Base-by-base conservation (phyloP, 2,113 vertebrate genomes). In the Camarhynchus parvulus region DNA sequence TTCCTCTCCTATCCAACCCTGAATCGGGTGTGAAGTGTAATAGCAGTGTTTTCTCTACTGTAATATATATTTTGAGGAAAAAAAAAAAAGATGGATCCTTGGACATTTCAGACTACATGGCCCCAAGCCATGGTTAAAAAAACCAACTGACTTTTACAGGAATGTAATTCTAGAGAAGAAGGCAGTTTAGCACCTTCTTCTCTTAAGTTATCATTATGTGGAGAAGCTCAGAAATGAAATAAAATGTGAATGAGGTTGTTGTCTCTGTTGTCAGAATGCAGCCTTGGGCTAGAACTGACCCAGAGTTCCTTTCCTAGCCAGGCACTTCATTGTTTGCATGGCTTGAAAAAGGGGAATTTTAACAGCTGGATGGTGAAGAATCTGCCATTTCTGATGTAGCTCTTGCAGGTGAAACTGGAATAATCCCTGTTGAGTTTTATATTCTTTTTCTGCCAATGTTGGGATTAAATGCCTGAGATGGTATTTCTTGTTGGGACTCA, bases 401-500 rank as follows among this genome's bases (percentile, higher is more conserved):
- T 30, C 56, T 79, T 47, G 21, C 44, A 66, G 58, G 52, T 13
- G 13, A 20, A 7, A 9, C 87, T 73, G 37, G 10, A 52, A 39
- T 23, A 33, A 35, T 76, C 7, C 58, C 58, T 25, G n/a, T 59
- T 1, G 10, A 35, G n/a, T 59, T 59, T 59, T 35, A 37, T 25
- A 23, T 59, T 35, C 22, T 16, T 59, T 59, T 59, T 35, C 23
- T 24, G n/a, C n/a, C n/a, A 37, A 11, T 11, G n/a, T 8, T 11
- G 15, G n/a, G 15, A 59, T 35, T 35, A 37, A 59, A 35, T 59
- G n/a, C 0, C 0, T 1, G 3, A 25, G 56, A 35, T 8, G 6
- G 33, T 2, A 24, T 35, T 58, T 58, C 56, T 58, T 58, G 33
- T 24, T 58, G 14, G 56, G 33, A 58, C 56, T 58, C 33, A 59